These are phyloP conservation scores for Dryobotodes eremita DNA, from an alignment of 2,888 invertebrate species.

Conservation along the genomic window DNA sequence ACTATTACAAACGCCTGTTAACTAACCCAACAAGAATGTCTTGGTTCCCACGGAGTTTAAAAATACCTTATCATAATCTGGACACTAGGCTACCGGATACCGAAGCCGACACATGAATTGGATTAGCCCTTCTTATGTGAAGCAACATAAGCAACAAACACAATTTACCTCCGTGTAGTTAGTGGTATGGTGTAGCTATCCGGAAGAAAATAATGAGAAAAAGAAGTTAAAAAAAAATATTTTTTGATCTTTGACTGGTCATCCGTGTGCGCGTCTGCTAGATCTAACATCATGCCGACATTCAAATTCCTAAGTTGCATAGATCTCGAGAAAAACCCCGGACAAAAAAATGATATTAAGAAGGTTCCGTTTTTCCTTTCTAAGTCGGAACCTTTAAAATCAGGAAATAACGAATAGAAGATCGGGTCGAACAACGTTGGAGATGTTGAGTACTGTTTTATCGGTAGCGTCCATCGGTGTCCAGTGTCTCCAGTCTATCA, in stretches of 20 bases:
- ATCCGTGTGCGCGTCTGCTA: no score
- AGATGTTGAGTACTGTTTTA: not conserved
- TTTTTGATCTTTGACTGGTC: not conserved
- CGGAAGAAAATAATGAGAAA: not conserved
- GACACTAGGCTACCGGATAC: constrained; percentile 39
- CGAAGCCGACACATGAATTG: constrained; percentile 51
- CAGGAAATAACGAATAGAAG: not conserved
- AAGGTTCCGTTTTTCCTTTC: not conserved
- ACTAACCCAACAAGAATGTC: not conserved
- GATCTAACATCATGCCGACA: not conserved
- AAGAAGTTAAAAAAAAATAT: not conserved
- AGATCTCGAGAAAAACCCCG: not conserved
- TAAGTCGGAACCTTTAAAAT: not conserved
- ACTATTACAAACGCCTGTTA: not conserved
- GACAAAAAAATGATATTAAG: not conserved
- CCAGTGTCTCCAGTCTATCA: not conserved
- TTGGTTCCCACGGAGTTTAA: constrained; percentile 46
- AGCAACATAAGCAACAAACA: constrained; percentile 36
- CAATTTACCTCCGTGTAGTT: not conserved
- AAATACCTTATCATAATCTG: constrained; percentile 42
- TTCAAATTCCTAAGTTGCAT: not conserved
- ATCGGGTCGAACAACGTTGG: not conserved
- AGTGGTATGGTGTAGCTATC: not conserved
- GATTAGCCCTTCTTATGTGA: constrained; percentile 44
- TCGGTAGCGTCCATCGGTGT: not conserved